These are phyloP conservation scores for Lytechinus pictus DNA, from an alignment of 35 echinoderm and acorn worm genomes.

Conservation along the genomic window DNA sequence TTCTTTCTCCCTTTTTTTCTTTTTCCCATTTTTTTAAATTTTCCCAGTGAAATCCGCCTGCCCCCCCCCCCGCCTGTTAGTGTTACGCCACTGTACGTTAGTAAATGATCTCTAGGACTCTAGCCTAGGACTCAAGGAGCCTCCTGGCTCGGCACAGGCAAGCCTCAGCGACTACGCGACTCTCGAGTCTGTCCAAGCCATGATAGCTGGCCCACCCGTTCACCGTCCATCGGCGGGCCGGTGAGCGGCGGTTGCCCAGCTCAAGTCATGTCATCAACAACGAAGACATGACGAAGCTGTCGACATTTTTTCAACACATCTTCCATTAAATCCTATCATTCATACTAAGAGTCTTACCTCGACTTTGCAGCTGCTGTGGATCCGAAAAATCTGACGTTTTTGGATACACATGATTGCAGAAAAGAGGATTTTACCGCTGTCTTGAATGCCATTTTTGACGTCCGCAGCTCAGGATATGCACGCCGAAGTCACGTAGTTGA, in stretches of 20 bases:
- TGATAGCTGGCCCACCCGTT: background rate
- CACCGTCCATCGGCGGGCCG: background rate
- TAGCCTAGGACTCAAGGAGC: no score
- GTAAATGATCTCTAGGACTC: no score
- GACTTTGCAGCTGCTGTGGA: constrained; percentile 35
- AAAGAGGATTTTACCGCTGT: constrained; percentile 38
- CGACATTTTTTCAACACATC: background rate
- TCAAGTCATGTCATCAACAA: no score
- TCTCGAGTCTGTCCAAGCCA: no score
- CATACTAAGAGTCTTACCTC: background rate
- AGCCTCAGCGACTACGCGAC: no score
- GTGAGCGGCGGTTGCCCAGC: background rate
- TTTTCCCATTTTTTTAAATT: no score
- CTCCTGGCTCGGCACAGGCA: no score
- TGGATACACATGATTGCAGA: background rate
- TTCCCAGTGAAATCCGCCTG: no score
- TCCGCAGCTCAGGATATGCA: background rate
- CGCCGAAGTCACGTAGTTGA: background rate
- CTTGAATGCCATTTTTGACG: constrained; percentile 51
- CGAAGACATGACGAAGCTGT: background rate
- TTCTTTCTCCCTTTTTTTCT: no score
- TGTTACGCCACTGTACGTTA: no score
- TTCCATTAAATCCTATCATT: background rate
- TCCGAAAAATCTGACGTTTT: constrained; percentile 28
- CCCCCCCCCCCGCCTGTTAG: no score